Percentiles rank a stretch among this genome's conserved stretches.
phyloP scores from a whole-genome alignment of 1,140 invertebrate species.

The Helicorthomorpha holstii region DNA sequence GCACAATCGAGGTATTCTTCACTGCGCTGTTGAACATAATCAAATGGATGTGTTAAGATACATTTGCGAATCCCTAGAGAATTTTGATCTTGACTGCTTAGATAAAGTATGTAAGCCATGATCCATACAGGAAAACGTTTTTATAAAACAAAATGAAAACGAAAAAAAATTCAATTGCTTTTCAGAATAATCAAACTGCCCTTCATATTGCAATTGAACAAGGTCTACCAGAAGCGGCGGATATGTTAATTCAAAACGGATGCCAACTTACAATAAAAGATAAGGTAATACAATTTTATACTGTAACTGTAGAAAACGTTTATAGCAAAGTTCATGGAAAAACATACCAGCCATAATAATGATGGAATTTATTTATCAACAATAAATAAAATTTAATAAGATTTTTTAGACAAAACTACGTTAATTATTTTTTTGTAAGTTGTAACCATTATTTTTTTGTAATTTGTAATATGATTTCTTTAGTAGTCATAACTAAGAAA shows the following conservation, averaged over 20 bases:
- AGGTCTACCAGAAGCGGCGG: conserved; percentile 23
- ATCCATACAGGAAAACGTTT: conserved; percentile 3
- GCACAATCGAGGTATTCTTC: conserved; percentile 48
- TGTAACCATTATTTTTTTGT: too few species aligned
- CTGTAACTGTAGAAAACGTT: conserved; percentile 1
- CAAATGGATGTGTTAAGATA: conserved; percentile 38
- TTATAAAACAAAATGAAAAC: background rate
- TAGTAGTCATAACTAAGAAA: background rate
- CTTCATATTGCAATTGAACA: conserved; percentile 27
- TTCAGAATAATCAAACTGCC: conserved; percentile 24
- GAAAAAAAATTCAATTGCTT: conserved; percentile 1
- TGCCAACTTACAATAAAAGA: conserved; percentile 25
- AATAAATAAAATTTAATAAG: background rate
- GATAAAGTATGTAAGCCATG: conserved; percentile 27
- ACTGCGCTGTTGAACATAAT: conserved; percentile 47
- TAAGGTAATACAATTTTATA: conserved; percentile 18
- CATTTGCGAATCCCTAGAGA: conserved; percentile 38
- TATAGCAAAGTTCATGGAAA: conserved; percentile 1
- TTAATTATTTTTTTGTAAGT: too few species aligned
- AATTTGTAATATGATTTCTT: too few species aligned
- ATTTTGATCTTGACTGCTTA: conserved; percentile 37
- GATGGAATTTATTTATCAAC: background rate
- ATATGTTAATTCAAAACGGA: conserved; percentile 23
- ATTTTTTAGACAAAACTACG: too few species aligned
- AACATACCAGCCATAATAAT: background rate